Base-by-base conservation (phyloP, 1,140 invertebrate species). In the Andrena cerasifolii region DNA sequence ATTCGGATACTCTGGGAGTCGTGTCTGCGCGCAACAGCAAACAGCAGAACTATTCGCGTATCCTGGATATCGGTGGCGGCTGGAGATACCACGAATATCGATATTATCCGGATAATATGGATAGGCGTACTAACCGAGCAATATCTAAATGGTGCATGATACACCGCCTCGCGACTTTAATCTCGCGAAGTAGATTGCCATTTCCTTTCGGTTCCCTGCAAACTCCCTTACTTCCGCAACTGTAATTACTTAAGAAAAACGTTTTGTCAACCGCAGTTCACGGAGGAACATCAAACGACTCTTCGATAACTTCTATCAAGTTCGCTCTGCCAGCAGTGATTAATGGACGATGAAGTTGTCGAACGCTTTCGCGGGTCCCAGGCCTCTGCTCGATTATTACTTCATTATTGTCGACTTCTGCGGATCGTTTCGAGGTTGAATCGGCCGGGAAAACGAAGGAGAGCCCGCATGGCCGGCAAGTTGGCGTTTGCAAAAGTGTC, bases 161-260 rank as follows among this genome's bases (percentile, higher is more conserved):
- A 54, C 24, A 28, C 33, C 49, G 33, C 47, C 3, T n/a, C 49
- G n/a, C 40, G 47, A 56, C 72, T 66, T 75, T 66, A 65, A 65
- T 75, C 62, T 66, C 72, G 59, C 72, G 14, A n/a, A 75, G 72
- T 75, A 66, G 36, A 53, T n/a, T 33, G 61, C n/a, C 56, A 45
- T 62, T 62, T 36, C 31, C 43, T 47, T 70, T 31, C 2, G 36
- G 33, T 49, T 40, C 10, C 26, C 53, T 12, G 16, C 18, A 45
- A n/a, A n/a, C 68, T 26, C 45, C 43, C 21, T 51, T 72, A 61
- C 31, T 33, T 21, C 31, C 3, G 21, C 1, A 14, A 10, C 36
- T 5, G 36, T 40, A 40, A 40, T 40, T 73, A 73, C 18, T 73
- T 24, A 33, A 63, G 21, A 53, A 40, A 47, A 71, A 18, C 36